Base-by-base conservation (phyloP, 2,888 invertebrate genomes). In the Drosophila demipolita region DNA sequence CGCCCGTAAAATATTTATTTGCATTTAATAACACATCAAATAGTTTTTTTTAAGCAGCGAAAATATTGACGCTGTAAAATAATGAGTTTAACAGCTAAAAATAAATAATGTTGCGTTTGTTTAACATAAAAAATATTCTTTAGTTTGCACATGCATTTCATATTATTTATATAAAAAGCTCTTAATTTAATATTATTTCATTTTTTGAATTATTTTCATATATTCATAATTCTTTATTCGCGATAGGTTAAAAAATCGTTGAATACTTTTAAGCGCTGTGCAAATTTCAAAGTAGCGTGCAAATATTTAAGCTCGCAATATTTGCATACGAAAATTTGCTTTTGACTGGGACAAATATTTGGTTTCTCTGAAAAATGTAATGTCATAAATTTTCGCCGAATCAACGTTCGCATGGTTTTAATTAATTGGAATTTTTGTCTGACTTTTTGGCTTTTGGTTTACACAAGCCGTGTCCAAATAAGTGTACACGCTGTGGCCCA, bases 321-420 rank as follows among this genome's bases (percentile, higher is more conserved):
- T 76, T 80, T 59, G 33, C 33, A 26, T n/a, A 72, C 32, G 59
- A 60, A 58, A 50, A 20, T 65, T 61, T 60, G 54, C 78, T 42
- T 70, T 71, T 53, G 60, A 71, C 60, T 35, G 33, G 52, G 53
- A 38, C 77, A 80, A 78, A 78, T 78, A 78, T 78, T 78, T 80
- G 64, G 50, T 50, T 72, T 80, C 67, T 52, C 70, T 67, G 79
- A 75, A 86, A 88, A 66, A 60, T 62, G 66, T 62, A 65, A 66
- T 59, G 69, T 79, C 57, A 89, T 84, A 84, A 87, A 89, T 88
- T 86, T 83, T 73, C 66, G 61, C 55, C 55, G 45, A 68, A 82
- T 77, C 67, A 72, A 83, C 63, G 53, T 48, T 75, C 86, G 78
- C 73, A 76, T 79, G 73, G 71, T 54, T 75, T 76, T 81, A 89